phyloP scores from a whole-genome alignment of 2,113 vertebrate species.

The Ochotona curzoniae region DNA sequence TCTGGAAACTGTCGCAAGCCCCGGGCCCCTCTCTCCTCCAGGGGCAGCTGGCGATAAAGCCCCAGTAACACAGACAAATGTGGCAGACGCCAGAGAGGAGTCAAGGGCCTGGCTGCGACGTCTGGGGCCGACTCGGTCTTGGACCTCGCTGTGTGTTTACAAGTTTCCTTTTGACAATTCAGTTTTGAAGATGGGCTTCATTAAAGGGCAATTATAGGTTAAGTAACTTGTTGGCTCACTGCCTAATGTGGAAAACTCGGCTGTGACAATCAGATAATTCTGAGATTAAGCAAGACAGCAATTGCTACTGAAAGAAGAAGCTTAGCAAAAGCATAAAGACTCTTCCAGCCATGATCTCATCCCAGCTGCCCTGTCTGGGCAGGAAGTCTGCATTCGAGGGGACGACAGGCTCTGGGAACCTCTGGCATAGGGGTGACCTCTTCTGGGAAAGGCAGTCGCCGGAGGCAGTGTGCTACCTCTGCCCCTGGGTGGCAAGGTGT shows the following conservation, averaged over 20 bases:
- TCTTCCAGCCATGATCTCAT: conserved; percentile 57
- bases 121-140: background rate
- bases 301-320: conserved; percentile 69
- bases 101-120: conserved; percentile 36
- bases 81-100: conserved; percentile 65
- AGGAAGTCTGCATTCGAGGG: conserved; percentile 38
- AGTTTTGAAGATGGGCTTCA: conserved; percentile 75
- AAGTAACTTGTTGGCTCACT: conserved; percentile 80
- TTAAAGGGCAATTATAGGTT: conserved; percentile 84
- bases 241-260: conserved; percentile 76
- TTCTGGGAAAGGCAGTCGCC: conserved; percentile 43
- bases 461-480: conserved; percentile 20
- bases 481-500: background rate
- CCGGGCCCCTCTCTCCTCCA: background rate
- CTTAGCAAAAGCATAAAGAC: conserved; percentile 66
- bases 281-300: conserved; percentile 70
- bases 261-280: conserved; percentile 81
- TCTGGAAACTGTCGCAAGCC: accelerated
- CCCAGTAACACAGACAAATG: background rate
- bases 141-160: conserved; percentile 50
- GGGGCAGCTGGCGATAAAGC: conserved; percentile 37
- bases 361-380: conserved; percentile 70
- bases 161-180: conserved; percentile 73
- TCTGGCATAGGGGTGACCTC: background rate
- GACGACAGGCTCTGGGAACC: conserved; percentile 62